Base-by-base conservation (phyloP, 2,888 invertebrate species). In the Steinernema scapterisci region DNA sequence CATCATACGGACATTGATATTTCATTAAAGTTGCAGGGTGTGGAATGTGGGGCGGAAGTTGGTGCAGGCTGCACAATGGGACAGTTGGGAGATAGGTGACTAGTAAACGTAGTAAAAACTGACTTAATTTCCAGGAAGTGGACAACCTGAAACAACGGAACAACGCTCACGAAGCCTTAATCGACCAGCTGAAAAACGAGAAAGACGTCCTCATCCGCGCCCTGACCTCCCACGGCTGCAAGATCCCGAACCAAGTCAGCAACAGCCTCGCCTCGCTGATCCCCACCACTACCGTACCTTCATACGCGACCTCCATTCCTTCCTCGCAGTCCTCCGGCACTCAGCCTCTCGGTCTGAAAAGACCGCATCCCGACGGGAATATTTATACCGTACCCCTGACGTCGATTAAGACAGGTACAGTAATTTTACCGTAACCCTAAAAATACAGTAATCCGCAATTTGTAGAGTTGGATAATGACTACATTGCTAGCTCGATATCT, bases 181-280 rank as follows among this genome's bases (percentile, higher is more conserved):
- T 72, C 31, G 38, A 54, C 38, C 43, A 31, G n/a, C 31, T 72
- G 19, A 51, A 52, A 31, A 3, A 16, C 13, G 38, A 72, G 23
- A 13, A 23, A n/a, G 72, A 54, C 38, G 27, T 19, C 21, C 43
- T 72, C 9, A 43, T 52, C 43, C 38, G 43, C 19, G 38, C 25
- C 43, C 54, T 72, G 38, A 51, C 19, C 51, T 31, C 11, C 19
- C 72, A 72, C 27, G 72, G 51, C 38, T 72, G 72, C 52, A 72
- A 72, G 16, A 43, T 71, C 13, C 71, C 71, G 7, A 46, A 71
- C 44, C 7, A n/a, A 44, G 45, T 71, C 16, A 38, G 38, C 38
- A 38, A 9, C 38, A 38, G 9, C 38, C 38, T 38, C 38, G 25
- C 27, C 31, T 31, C 63, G 44, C 31, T 71, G 9, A 56, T 56